Evolutionary conservation across 2,113 vertebrate species (phyloP).

Genomic region (Oncorhynchus gorbuscha): DNA sequence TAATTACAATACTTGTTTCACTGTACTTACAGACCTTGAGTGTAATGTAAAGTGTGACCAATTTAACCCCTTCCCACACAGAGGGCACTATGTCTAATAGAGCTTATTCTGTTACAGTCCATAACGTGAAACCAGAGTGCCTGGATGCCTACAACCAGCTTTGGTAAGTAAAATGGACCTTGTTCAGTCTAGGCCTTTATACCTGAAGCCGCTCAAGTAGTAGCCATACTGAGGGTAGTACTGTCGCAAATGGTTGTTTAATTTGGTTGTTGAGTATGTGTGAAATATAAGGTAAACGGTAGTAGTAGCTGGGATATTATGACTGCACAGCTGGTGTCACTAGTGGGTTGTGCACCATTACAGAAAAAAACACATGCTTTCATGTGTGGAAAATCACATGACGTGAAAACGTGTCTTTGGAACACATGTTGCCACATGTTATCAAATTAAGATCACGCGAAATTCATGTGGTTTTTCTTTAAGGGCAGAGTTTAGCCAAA

Average conservation of each 20-base stretch:
- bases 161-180: conserved; percentile 80
- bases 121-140: conserved; percentile 97
- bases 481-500: neutral
- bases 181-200: conserved; percentile 3
- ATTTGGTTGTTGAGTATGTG: neutral
- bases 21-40: too few species aligned
- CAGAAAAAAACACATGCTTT: too few species aligned
- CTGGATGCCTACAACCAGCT: conserved; percentile 96
- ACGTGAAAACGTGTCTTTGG: too few species aligned
- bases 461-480: too few species aligned
- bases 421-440: too few species aligned
- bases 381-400: too few species aligned
- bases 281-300: neutral
- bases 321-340: neutral
- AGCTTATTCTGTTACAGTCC: conserved; percentile 82
- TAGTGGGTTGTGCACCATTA: too few species aligned
- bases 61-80: neutral
- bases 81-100: neutral
- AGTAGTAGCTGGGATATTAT: neutral
- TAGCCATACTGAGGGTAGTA: neutral
- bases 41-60: too few species aligned
- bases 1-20: too few species aligned
- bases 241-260: neutral
- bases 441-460: too few species aligned
- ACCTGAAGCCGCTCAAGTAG: neutral